A percentile compares a stretch with the other conserved stretches of the same genome.
Evolutionary conservation across 1,140 invertebrate genomes (phyloP).

Genomic region (Luehdorfia chinensis): DNA sequence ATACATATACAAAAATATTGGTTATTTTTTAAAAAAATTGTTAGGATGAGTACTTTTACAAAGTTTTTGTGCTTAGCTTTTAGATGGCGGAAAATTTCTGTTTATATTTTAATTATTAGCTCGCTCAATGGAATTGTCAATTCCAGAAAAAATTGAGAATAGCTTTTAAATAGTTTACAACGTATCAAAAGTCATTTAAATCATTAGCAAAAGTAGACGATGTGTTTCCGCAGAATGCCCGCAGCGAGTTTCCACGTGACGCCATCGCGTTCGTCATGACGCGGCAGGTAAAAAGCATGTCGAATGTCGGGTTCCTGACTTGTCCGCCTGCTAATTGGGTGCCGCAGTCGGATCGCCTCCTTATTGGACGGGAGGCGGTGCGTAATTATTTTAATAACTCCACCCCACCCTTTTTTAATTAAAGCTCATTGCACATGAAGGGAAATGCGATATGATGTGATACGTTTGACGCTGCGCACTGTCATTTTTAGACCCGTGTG

Average conservation of each 20-base stretch:
- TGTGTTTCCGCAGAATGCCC: slow-evolving; percentile 13
- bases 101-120: too few species aligned
- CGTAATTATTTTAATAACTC: slow-evolving; percentile 65
- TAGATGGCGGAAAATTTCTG: too few species aligned
- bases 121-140: too few species aligned
- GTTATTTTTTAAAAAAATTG: too few species aligned
- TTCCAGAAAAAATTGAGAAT: too few species aligned
- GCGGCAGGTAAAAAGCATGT: slow-evolving; percentile 40
- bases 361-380: slow-evolving; percentile 44
- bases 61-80: too few species aligned
- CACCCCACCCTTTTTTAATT: slow-evolving; percentile 63
- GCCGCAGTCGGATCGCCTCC: slow-evolving; percentile 26
- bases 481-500: slow-evolving; percentile 15
- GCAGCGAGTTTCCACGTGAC: slow-evolving; percentile 28
- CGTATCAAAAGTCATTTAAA: too few species aligned
- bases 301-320: slow-evolving; percentile 30
- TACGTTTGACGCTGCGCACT: not conserved
- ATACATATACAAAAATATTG: too few species aligned
- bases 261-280: slow-evolving; percentile 32
- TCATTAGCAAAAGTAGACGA: too few species aligned
- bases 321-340: slow-evolving; percentile 53
- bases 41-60: too few species aligned
- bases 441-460: slow-evolving; percentile 18
- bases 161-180: too few species aligned
- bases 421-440: slow-evolving; percentile 27